Percentiles rank a stretch among this genome's conserved stretches.
phyloP scores from a whole-genome alignment of 2,797 vertebrate genomes.

The Siniperca scherzeri region DNA sequence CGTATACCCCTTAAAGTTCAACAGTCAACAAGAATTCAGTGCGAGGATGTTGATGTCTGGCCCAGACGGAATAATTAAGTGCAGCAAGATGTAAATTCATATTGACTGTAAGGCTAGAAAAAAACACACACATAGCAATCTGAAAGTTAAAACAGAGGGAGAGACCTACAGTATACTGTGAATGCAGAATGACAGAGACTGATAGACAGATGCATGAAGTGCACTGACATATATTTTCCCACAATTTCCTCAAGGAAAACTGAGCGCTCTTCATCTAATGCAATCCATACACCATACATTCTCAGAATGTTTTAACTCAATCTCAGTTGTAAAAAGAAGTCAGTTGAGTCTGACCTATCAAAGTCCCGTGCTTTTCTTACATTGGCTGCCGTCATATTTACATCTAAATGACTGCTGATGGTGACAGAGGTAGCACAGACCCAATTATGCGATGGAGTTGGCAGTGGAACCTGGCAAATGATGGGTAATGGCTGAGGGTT shows the following conservation, averaged over 20 bases:
- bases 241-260: conserved; percentile 35
- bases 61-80: conserved; percentile 33
- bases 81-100: conserved; percentile 39
- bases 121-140: background rate
- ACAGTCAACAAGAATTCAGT: background rate
- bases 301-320: conserved; percentile 12
- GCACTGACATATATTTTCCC: conserved; percentile 13
- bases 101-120: conserved; percentile 13
- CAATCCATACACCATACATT: conserved; percentile 4
- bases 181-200: conserved; percentile 23
- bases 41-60: conserved; percentile 14
- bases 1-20: conserved; percentile 14
- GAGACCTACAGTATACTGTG: background rate
- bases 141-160: conserved; percentile 22
- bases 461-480: conserved; percentile 69
- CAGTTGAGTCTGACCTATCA: conserved; percentile 22
- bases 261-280: conserved; percentile 35
- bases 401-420: conserved; percentile 65
- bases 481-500: conserved; percentile 60
- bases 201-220: conserved; percentile 15
- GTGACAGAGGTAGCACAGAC: conserved; percentile 36
- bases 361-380: conserved; percentile 25
- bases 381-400: conserved; percentile 55
- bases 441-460: conserved; percentile 64
- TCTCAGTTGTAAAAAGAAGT: conserved; percentile 23